Percentiles rank a stretch among this genome's conserved stretches.
These are phyloP conservation scores for Drosophila paranaensis DNA, from an alignment of 2,888 invertebrate species.

Conservation along the genomic window DNA sequence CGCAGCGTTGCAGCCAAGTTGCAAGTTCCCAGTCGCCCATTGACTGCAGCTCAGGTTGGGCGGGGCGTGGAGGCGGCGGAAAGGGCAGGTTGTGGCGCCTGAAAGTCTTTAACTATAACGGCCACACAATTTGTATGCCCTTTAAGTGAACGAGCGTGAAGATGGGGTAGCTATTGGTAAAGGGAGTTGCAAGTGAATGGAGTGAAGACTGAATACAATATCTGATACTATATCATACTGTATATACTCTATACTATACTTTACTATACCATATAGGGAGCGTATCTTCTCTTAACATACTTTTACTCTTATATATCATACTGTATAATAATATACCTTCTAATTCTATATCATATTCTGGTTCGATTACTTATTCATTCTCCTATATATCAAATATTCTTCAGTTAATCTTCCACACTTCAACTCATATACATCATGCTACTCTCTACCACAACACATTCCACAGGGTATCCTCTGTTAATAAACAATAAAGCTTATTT, in stretches of 20 bases:
- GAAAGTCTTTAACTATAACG: slow-evolving; percentile 25
- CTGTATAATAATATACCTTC: neutral
- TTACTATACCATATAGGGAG: too few relatives aligned
- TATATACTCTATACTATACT: too few relatives aligned
- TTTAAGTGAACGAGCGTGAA: neutral
- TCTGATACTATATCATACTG: too few relatives aligned
- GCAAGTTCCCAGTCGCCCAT: slow-evolving; percentile 35
- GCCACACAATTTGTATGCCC: slow-evolving; percentile 26
- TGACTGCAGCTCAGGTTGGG: slow-evolving; percentile 25
- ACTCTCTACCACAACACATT: neutral
- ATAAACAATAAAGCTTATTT: neutral
- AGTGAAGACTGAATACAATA: too few relatives aligned
- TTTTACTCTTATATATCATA: too few relatives aligned
- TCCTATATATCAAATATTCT: too few relatives aligned
- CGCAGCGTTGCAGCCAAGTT: slow-evolving; percentile 38
- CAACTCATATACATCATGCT: neutral
- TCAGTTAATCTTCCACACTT: neutral
- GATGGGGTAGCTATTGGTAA: neutral
- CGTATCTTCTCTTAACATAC: too few relatives aligned
- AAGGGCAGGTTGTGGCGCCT: slow-evolving; percentile 1
- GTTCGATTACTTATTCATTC: too few relatives aligned
- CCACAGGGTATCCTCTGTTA: neutral
- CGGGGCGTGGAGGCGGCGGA: neutral
- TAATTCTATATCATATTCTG: too few relatives aligned
- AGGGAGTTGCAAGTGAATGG: neutral